Evolutionary conservation across 1,140 invertebrate species (phyloP), one percentile per base, ranked within the genome.

Genomic region (Drosophila nasuta): DNA sequence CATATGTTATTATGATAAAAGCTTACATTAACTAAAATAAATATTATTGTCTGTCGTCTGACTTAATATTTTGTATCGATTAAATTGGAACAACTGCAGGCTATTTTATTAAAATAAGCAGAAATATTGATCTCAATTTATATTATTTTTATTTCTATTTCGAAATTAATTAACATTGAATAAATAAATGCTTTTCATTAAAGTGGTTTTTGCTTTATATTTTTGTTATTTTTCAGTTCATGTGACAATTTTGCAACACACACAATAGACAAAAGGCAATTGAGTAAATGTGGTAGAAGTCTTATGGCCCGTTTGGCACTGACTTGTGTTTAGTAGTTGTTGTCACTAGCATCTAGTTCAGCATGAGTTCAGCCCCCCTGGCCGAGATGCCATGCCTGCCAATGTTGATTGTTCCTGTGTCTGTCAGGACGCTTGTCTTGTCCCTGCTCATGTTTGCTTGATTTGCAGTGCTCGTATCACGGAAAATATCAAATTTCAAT

Each of bases 401-500:
- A 66, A 77, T 75, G 83, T 75, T 88, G 83, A 87, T 87, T 83
- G 83, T 88, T 82, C 52, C 65, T 62, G 71, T 74, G 62, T 59
- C 56, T 63, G 49, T 72, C 51, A 54, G 51, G 51, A 51, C 57
- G 6, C 52, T 59, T 33, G 59, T 60, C 60, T 43, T 86, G 66
- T 59, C 70, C 57, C 59, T 51, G 67, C 68, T 85, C 77, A 75
- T 79, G 83, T 88, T 78, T 89, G 80, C 83, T 88, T 88, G 85
- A 88, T 88, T 88, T 88, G 83, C 83, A 81, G 77, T 79, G 82
- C 83, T 89, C 77, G 85, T 85, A 89, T 89, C 85, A 88, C 85
- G 85, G 80, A 91, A 91, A 91, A 91, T 91, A 91, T 91, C 87
- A 91, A 91, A 91, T 91, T 91, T 91, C 87, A 91, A 91, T 91